These are phyloP conservation scores for Griposia aprilina DNA, from an alignment of 2,888 invertebrate genomes.

Conservation along the genomic window DNA sequence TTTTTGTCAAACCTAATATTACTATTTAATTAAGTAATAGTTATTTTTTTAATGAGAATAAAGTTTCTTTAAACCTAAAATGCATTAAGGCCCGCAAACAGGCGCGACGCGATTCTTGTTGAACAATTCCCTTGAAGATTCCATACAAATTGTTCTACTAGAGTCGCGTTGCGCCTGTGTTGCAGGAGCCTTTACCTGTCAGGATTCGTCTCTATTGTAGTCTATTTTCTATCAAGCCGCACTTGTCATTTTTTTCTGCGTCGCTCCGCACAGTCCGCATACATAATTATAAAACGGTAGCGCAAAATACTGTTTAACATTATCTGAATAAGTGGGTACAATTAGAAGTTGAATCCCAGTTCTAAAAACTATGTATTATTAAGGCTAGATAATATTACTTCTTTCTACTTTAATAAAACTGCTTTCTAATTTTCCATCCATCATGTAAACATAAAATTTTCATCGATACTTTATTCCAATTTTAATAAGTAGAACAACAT, in stretches of 20 bases:
- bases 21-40: too few species aligned
- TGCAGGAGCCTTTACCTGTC: constrained; percentile 3
- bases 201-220: constrained; percentile 13
- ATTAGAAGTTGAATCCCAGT: neutral
- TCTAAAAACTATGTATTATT: neutral
- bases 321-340: neutral
- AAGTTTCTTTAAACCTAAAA: too few species aligned
- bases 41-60: too few species aligned
- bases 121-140: too few species aligned
- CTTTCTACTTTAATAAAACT: constrained; percentile 3
- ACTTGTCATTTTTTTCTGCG: constrained; percentile 1
- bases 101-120: too few species aligned
- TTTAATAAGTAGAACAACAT: constrained; percentile 36
- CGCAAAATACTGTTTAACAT: constrained; percentile 6
- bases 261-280: neutral
- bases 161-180: too few species aligned
- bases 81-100: too few species aligned
- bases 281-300: constrained; percentile 14
- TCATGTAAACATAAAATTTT: constrained; percentile 26
- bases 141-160: too few species aligned
- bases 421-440: constrained; percentile 4
- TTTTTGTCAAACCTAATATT: too few species aligned
- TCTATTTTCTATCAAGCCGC: constrained; percentile 9
- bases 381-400: neutral
- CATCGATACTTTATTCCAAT: constrained; percentile 18